These are phyloP conservation scores for Stenchaetothrips biformis DNA, from an alignment of 2,888 invertebrate species.

Conservation along the genomic window DNA sequence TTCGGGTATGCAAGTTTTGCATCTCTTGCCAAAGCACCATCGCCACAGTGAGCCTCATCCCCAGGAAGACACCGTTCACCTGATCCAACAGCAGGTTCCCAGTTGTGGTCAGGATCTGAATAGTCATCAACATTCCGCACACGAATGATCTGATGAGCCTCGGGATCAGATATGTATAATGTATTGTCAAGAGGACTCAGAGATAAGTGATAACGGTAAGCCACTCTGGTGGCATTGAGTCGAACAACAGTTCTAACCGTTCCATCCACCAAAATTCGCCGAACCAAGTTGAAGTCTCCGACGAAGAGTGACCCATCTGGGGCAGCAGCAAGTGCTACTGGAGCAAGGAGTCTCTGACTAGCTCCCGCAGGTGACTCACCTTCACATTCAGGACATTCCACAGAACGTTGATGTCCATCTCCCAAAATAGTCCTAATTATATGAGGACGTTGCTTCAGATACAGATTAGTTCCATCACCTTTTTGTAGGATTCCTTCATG, in stretches of 20 bases:
- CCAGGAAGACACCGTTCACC: constrained; percentile 85
- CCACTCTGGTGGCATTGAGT: constrained; percentile 82
- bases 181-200: constrained; percentile 89
- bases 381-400: constrained; percentile 77
- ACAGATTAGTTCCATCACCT: constrained; percentile 94
- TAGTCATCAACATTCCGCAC: constrained; percentile 78
- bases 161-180: constrained; percentile 92
- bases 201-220: constrained; percentile 95
- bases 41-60: constrained; percentile 93
- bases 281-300: constrained; percentile 91
- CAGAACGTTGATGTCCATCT: constrained; percentile 80
- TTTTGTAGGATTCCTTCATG: constrained; percentile 97
- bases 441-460: constrained; percentile 86
- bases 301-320: constrained; percentile 92
- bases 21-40: constrained; percentile 85
- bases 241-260: constrained; percentile 73
- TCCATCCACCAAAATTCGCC: constrained; percentile 81
- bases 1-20: constrained; percentile 95
- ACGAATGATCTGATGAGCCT: constrained; percentile 87
- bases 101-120: constrained; percentile 82
- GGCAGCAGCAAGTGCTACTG: constrained; percentile 85
- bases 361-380: constrained; percentile 59
- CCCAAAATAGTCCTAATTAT: constrained; percentile 89
- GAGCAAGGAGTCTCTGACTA: constrained; percentile 79
- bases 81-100: constrained; percentile 92